A percentile compares a stretch with the other conserved stretches of the same genome.
phyloP scores from a whole-genome alignment of 2,113 vertebrate genomes.

The Callopanchax toddi region DNA sequence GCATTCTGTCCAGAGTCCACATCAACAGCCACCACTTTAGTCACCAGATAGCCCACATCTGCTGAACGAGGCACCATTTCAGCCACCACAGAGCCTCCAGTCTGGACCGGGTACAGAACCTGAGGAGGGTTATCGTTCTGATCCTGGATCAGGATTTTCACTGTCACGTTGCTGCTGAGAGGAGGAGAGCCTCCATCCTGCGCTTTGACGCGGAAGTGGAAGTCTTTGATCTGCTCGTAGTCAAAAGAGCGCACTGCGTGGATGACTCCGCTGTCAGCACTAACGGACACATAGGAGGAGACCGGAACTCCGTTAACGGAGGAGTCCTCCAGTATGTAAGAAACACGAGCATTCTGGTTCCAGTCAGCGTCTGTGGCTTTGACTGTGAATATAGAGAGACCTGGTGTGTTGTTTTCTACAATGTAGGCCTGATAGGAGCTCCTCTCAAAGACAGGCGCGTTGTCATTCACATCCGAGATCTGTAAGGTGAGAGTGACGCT shows the following conservation, averaged over 20 bases:
- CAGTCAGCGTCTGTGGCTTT: slow-evolving; percentile 42
- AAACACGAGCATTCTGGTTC: slow-evolving; percentile 37
- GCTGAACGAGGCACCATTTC: slow-evolving; percentile 11
- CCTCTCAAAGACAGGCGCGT: slow-evolving; percentile 32
- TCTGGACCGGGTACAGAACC: slow-evolving; percentile 1
- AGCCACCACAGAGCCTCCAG: not conserved
- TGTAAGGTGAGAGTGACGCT: slow-evolving; percentile 26
- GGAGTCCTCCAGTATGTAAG: slow-evolving; percentile 48
- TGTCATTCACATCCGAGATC: slow-evolving; percentile 44
- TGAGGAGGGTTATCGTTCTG: not conserved
- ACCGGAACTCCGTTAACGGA: slow-evolving; percentile 33
- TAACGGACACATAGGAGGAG: slow-evolving; percentile 28
- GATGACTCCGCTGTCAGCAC: slow-evolving; percentile 47
- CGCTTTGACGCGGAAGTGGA: not conserved
- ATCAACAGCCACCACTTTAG: slow-evolving; percentile 7
- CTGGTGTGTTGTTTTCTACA: not conserved
- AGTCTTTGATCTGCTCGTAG: slow-evolving; percentile 4
- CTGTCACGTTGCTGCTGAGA: not conserved
- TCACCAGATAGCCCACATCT: slow-evolving; percentile 8
- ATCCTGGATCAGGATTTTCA: not conserved
- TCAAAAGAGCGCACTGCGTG: slow-evolving; percentile 47
- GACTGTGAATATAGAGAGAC: slow-evolving; percentile 15
- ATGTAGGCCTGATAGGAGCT: slow-evolving; percentile 29
- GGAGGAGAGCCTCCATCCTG: slow-evolving; percentile 6
- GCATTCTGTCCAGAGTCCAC: slow-evolving; percentile 9